Conservation (phyloP, 2,797 vertebrate genomes). For the Salmo trutta region DNA sequence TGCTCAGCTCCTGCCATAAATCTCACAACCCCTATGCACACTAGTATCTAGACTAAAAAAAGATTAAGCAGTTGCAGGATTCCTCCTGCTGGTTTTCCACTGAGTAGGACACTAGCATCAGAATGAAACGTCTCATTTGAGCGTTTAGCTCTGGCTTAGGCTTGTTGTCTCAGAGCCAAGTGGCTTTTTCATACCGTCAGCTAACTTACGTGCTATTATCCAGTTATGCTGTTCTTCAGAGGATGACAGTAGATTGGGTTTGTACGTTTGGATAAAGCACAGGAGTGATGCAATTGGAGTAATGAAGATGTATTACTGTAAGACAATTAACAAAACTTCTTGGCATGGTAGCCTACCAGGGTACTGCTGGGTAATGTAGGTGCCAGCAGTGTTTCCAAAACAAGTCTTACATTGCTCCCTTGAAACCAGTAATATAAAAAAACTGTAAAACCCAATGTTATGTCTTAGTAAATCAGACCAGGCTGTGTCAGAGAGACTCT, state of each 20-base stretch:
- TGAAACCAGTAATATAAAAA: conserved; percentile 31
- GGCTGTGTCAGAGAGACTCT: background rate
- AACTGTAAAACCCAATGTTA: background rate
- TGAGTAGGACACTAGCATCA: conserved; percentile 28
- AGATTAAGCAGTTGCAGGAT: conserved; percentile 51
- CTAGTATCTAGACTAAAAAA: conserved; percentile 39
- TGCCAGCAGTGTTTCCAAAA: conserved; percentile 33
- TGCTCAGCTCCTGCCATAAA: conserved; percentile 74
- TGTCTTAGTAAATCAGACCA: background rate
- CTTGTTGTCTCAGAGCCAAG: conserved; percentile 66
- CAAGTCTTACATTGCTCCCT: conserved; percentile 56
- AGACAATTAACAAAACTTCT: conserved; percentile 67
- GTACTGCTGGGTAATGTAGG: conserved; percentile 57
- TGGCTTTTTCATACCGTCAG: conserved; percentile 60
- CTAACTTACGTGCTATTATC: conserved; percentile 70
- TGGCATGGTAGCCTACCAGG: conserved; percentile 64
- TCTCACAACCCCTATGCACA: conserved; percentile 72
- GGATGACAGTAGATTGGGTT: conserved; percentile 69
- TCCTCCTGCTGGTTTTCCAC: conserved; percentile 21
- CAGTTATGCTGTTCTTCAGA: conserved; percentile 56
- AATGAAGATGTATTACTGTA: conserved; percentile 76
- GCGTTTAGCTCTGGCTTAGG: conserved; percentile 50
- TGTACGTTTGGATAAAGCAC: conserved; percentile 73
- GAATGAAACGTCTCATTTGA: conserved; percentile 56
- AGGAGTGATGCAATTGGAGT: conserved; percentile 68